Evolutionary conservation across 2,113 vertebrate genomes (phyloP), one percentile per base, ranked within the genome.

Genomic region (Pachyramphus minor): DNA sequence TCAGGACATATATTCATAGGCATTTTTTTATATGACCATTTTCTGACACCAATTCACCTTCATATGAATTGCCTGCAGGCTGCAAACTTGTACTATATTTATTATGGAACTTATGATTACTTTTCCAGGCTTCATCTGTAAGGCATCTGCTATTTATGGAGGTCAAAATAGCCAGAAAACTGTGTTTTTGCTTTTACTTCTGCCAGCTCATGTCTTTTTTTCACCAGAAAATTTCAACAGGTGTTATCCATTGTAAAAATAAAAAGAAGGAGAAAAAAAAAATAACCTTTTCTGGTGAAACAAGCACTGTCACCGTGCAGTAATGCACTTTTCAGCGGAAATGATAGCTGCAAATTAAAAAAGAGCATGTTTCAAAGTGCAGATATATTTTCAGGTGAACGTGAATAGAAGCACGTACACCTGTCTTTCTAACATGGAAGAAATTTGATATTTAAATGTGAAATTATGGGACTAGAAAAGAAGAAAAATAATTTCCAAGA

Each of bases 101-200:
- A 56, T 89, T 91, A 56, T 2, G 4, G 64, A 92, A 94, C 22
- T 87, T 87, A 44, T 22, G 64, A 90, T 84, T 47, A 84, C 60
- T 94, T 94, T 91, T 94, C 74, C 91, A 95, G 94, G 42, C 44
- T 92, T 64, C 84, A 89, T 62, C 44, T 95, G 69, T 81, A 84
- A 87, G 64, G 12, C 31, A 68, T 84, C 84, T 95, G 80, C 27
- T 87, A 73, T 82, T 96, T 92, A 87, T 60, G 52, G 73, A 95
- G 74, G 80, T 89, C 87, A 87, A 80, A 87, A 94, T 44, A 91
- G 56, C 1, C 84, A 95, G 41, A 94, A 91, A 87, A 90, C 19
- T 64, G 9, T 88, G 11, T 5, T 71, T 50, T 89, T 83, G 1
- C 4, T 37, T 66, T 58, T 84, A 71, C 83, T 22, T 55, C 11